A percentile compares a stretch with the other conserved stretches of the same genome.
These are phyloP conservation scores for Zoroaster sp. DNA, from an alignment of 53 echinoderm and acorn worm genomes.

Conservation along the genomic window DNA sequence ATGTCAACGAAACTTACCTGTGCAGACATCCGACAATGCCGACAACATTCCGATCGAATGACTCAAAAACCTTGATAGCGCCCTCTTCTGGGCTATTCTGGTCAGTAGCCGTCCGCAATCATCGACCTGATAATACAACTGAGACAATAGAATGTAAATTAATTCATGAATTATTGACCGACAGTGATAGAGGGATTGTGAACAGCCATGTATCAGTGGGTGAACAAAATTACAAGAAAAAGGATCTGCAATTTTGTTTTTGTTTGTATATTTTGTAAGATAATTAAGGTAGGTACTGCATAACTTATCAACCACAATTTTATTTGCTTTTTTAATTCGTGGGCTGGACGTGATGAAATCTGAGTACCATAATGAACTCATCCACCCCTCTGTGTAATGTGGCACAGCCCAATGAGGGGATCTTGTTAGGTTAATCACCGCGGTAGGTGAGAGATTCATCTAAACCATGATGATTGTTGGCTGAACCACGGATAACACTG, in stretches of 20 bases:
- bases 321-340: not conserved
- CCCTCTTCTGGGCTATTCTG: constrained; percentile 22
- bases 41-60: constrained; percentile 10
- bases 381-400: not conserved
- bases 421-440: not conserved
- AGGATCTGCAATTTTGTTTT: not conserved
- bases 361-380: not conserved
- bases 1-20: not conserved
- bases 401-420: not conserved
- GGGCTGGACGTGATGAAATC: not conserved
- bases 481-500: not conserved
- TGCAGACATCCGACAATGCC: not conserved
- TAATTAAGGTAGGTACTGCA: not conserved
- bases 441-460: not conserved
- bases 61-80: constrained; percentile 22
- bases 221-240: not conserved
- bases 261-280: too few species aligned
- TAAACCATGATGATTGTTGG: not conserved
- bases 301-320: not conserved
- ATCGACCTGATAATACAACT: not conserved
- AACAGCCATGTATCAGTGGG: not conserved
- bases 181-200: not conserved
- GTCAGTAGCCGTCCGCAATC: not conserved
- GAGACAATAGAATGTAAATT: constrained; percentile 41
- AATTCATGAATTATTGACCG: constrained; percentile 44